These are phyloP conservation scores for Tinamus guttatus DNA, from an alignment of 2,113 vertebrate species.

Conservation along the genomic window DNA sequence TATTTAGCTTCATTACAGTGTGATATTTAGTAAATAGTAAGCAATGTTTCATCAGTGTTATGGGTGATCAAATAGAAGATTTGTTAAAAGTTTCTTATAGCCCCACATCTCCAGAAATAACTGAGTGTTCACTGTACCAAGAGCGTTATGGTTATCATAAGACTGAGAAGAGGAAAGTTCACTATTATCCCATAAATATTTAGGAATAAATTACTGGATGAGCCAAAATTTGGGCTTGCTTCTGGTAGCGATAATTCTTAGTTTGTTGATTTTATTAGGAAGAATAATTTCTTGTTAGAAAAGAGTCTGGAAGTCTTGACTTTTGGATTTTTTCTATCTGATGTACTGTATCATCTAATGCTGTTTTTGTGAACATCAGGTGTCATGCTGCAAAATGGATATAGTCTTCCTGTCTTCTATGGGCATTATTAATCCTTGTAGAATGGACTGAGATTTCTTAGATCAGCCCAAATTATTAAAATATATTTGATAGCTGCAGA, in stretches of 20 bases:
- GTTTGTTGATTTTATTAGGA: background rate
- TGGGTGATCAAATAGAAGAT: background rate
- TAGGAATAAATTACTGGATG: background rate
- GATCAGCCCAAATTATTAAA: background rate
- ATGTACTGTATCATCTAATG: background rate
- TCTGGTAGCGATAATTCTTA: background rate
- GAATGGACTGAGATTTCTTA: background rate
- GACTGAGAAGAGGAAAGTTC: background rate
- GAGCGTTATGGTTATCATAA: fast-evolving
- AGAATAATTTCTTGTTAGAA: background rate
- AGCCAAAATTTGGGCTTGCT: background rate
- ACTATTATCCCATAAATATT: background rate
- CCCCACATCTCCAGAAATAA: background rate
- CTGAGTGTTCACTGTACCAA: background rate
- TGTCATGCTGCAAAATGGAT: background rate
- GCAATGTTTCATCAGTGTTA: background rate
- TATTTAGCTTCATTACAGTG: background rate
- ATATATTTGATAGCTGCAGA: background rate
- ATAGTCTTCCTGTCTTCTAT: background rate
- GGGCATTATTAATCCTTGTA: background rate
- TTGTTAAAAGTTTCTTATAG: background rate
- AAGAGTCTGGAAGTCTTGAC: background rate
- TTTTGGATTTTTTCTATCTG: background rate
- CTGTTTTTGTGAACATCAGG: background rate
- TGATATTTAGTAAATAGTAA: background rate